These are phyloP conservation scores for Epistrophella euchroma DNA, from an alignment of 2,888 invertebrate genomes.

Conservation along the genomic window DNA sequence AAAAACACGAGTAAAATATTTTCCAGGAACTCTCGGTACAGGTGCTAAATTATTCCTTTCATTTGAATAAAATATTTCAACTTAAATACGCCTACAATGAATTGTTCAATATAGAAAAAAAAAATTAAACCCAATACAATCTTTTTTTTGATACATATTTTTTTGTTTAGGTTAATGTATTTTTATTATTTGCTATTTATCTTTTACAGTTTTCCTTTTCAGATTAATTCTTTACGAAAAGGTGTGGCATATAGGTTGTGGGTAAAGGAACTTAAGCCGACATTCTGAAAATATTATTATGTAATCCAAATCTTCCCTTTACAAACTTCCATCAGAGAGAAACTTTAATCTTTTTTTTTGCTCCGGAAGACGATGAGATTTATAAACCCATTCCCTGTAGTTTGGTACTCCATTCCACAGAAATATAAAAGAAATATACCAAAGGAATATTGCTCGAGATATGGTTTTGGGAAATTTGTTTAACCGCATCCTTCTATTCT, in stretches of 20 bases:
- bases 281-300: conserved; percentile 18
- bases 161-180: no score
- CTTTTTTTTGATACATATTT: no score
- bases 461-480: conserved; percentile 34
- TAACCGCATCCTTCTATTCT: conserved; percentile 20
- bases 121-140: no score
- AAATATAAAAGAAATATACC: neutral
- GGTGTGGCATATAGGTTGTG: neutral
- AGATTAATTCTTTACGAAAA: neutral
- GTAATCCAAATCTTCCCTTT: conserved; percentile 1
- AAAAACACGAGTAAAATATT: no score
- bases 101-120: no score
- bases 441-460: conserved; percentile 24
- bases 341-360: conserved; percentile 18
- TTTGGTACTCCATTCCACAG: neutral
- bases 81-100: no score
- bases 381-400: neutral
- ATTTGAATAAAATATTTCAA: no score
- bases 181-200: no score
- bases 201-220: neutral
- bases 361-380: conserved; percentile 15
- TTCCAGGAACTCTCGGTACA: no score
- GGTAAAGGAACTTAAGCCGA: conserved; percentile 19
- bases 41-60: no score
- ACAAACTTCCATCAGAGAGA: neutral